A percentile compares a stretch with the other conserved stretches of the same genome.
These are phyloP conservation scores for Conistra vaccinii DNA, from an alignment of 2,888 invertebrate species.

Conservation along the genomic window DNA sequence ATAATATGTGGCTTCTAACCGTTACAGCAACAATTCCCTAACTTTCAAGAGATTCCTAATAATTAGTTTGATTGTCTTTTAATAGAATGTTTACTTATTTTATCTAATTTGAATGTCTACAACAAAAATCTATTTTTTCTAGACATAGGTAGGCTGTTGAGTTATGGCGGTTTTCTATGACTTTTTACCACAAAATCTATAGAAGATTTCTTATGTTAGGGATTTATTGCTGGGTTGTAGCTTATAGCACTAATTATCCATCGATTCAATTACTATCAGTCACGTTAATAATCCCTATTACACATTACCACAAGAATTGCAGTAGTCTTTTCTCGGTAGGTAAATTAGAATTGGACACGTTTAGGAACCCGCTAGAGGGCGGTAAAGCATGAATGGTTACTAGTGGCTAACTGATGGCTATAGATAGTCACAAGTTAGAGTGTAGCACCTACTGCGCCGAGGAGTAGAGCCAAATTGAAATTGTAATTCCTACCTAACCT, in stretches of 20 bases:
- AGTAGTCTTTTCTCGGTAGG: background rate
- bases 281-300: background rate
- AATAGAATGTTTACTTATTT: background rate
- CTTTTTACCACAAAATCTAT: background rate
- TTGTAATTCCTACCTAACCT: conserved; percentile 40
- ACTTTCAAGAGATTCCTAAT: background rate
- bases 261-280: background rate
- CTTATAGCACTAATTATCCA: background rate
- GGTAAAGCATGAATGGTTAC: background rate
- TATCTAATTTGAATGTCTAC: background rate
- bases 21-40: background rate
- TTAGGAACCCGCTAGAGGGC: conserved; percentile 1
- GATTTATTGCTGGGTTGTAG: background rate
- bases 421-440: background rate
- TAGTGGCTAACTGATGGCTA: background rate
- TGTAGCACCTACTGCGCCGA: conserved; percentile 8
- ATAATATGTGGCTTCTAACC: background rate
- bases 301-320: background rate
- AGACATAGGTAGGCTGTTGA: background rate
- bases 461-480: conserved; percentile 32
- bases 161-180: background rate
- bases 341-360: background rate
- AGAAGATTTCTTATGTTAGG: background rate
- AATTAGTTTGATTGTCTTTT: background rate
- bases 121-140: background rate